phyloP scores from a whole-genome alignment of 2,113 vertebrate genomes.

The Tragelaphus imberbis region DNA sequence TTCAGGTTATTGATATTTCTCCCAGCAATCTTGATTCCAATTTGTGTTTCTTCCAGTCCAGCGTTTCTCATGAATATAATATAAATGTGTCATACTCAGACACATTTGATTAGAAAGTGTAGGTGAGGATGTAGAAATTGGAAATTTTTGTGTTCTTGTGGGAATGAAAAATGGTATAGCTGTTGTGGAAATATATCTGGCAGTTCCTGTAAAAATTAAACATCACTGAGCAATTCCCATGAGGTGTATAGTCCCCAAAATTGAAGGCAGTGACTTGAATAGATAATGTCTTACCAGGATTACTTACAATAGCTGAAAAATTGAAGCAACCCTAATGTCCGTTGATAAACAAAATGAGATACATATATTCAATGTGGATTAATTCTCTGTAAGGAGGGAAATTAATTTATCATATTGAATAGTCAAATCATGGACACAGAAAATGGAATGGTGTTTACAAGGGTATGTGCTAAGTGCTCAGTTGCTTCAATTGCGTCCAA shows the following conservation, averaged over 20 bases:
- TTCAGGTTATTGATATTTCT: too few relatives aligned
- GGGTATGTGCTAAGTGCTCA: background rate
- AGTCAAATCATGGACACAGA: background rate
- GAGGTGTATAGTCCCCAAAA: background rate
- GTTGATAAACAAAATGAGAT: background rate
- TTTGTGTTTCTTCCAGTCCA: too few relatives aligned
- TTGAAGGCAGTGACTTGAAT: background rate
- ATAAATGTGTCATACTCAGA: background rate
- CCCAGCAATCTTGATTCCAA: too few relatives aligned
- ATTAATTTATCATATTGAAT: background rate
- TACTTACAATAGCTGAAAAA: background rate
- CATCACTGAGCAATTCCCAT: background rate
- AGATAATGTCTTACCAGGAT: background rate
- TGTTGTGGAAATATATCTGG: background rate
- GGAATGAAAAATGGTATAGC: background rate
- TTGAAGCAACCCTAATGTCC: background rate
- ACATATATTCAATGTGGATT: background rate
- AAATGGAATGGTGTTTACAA: background rate
- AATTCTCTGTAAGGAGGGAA: background rate
- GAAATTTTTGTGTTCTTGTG: background rate
- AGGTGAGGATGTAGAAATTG: background rate
- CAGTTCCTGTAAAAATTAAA: background rate
- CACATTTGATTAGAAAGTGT: background rate
- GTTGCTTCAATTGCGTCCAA: background rate
- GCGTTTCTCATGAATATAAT: too few relatives aligned